Evolutionary conservation across 2,888 invertebrate species (phyloP), one percentile per base, ranked within the genome.

Genomic region (Tolmerus cingulatus): DNA sequence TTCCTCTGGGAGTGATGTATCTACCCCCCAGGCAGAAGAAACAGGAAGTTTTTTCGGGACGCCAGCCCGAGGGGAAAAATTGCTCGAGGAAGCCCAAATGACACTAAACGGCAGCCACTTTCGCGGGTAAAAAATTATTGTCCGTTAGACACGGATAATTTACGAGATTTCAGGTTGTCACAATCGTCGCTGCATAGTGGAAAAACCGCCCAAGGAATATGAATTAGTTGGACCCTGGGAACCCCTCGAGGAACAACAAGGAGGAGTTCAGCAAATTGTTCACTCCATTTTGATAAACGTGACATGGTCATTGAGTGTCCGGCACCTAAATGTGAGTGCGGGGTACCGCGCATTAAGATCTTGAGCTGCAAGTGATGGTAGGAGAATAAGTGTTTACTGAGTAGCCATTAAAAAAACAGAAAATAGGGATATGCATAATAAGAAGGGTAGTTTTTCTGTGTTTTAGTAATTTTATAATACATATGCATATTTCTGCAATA

Each of bases 91-190:
- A 74, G 19, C 74, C 74, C 85, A 43, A 74, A 85, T 74, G 84
- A 84, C 84, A 84, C 84, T 84, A 84, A 84, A 84, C 84, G 84
- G 84, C 84, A 66, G 66, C 74, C 74, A 84, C 74, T 84, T 84
- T 84, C 84, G 84, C 84, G 84, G 84, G 74, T 84, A 84, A 84
- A 84, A 84, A 84, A 84, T 84, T 84, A 84, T 84, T 74, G 74
- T 74, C 85, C 46, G 74, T 85, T 74, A 85, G 85, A 85, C 74
- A 85, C 40, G 74, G 85, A 74, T 74, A 85, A 74, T 85, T 85
- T 85, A 85, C 43, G 46, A 74, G 74, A 74, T 74, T 74, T 74
- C 74, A 85, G 27, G 46, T 85, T 85, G 43, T 74, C 74, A 46
- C 74, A 74, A 85, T 74, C 74, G 85, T 27, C 27, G 27, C 43